These are phyloP conservation scores for Hippopotamus amphibius DNA, from an alignment of 2,113 vertebrate genomes.

Conservation along the genomic window DNA sequence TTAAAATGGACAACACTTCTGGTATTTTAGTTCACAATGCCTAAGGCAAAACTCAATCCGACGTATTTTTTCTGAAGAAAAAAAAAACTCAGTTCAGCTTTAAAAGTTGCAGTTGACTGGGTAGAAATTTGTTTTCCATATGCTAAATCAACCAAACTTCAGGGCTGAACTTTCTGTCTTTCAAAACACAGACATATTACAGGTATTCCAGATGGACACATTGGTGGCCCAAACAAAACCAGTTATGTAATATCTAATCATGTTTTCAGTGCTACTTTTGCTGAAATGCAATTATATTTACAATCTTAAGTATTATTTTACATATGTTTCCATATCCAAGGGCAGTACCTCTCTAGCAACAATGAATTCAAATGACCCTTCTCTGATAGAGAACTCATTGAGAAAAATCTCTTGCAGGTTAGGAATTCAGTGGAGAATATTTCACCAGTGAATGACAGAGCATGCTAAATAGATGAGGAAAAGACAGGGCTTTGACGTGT, in stretches of 20 bases:
- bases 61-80: conserved; percentile 11
- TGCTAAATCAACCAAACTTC: not conserved
- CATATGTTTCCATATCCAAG: not conserved
- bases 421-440: not conserved
- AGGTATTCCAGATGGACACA: not conserved
- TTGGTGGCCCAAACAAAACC: not conserved
- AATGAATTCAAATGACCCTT: not conserved
- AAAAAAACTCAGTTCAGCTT: conserved; percentile 20
- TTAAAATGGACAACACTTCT: conserved; percentile 13
- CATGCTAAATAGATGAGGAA: not conserved
- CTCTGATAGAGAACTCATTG: not conserved
- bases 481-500: not conserved
- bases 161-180: not conserved
- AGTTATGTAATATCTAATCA: not conserved
- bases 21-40: not conserved
- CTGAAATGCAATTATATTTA: not conserved
- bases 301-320: not conserved
- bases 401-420: not conserved
- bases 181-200: not conserved
- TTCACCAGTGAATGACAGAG: not conserved
- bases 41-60: conserved; percentile 46
- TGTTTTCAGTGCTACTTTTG: not conserved
- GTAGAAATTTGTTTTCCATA: not conserved
- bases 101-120: not conserved
- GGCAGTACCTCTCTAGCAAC: not conserved